Evolutionary conservation across 2,888 invertebrate genomes (phyloP).

Genomic region (Desoria tigrina): DNA sequence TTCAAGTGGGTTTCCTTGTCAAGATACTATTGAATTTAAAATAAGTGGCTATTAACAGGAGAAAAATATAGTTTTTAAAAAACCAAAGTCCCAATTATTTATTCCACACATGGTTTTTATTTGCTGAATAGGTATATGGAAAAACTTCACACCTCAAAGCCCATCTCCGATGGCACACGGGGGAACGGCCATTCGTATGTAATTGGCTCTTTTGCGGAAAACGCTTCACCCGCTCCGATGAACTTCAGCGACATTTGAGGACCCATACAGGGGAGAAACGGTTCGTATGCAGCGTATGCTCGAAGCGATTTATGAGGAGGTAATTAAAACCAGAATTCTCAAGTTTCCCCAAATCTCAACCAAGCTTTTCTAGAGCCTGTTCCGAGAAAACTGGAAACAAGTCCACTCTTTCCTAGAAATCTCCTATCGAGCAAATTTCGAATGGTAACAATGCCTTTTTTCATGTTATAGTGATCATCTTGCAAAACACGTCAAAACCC

Average conservation of each 20-base stretch:
- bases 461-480: background rate
- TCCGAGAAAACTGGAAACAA: background rate
- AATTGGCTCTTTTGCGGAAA: slow-evolving; percentile 97
- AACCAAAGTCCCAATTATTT: slow-evolving; percentile 9
- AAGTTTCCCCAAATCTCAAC: background rate
- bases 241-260: slow-evolving; percentile 74
- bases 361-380: no score
- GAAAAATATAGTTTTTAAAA: slow-evolving; percentile 18
- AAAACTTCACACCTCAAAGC: slow-evolving; percentile 86
- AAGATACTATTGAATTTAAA: slow-evolving; percentile 3
- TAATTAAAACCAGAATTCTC: slow-evolving; percentile 13
- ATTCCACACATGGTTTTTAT: slow-evolving; percentile 34
- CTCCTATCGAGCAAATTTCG: background rate
- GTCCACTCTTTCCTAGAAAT: background rate
- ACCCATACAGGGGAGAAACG: slow-evolving; percentile 92
- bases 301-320: slow-evolving; percentile 61
- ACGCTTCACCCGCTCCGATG: slow-evolving; percentile 65
- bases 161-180: slow-evolving; percentile 65
- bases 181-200: slow-evolving; percentile 92
- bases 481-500: slow-evolving; percentile 58
- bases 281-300: slow-evolving; percentile 60
- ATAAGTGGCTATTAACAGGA: slow-evolving; percentile 17
- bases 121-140: slow-evolving; percentile 68
- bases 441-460: background rate
- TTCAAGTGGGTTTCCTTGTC: background rate